Evolutionary conservation across 2,888 invertebrate genomes (phyloP).

Genomic region (Octodonta nipae): DNA sequence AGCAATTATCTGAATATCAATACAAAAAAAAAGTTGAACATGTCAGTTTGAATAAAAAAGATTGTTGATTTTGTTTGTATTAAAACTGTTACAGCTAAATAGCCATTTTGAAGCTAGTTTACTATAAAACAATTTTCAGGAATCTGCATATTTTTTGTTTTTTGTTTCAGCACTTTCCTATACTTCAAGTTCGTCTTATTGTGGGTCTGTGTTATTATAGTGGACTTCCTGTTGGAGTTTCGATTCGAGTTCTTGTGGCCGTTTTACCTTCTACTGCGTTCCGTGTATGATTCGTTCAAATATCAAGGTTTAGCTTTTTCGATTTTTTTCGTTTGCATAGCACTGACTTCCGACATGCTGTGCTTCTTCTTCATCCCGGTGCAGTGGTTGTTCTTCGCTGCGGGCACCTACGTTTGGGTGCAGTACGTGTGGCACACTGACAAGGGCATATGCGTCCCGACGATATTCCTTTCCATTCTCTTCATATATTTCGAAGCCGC

Average conservation of each 20-base stretch:
- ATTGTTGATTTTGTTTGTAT: too few species aligned
- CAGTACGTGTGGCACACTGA: constrained; percentile 98
- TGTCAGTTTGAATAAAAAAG: too few species aligned
- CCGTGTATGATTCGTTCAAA: constrained; percentile 93
- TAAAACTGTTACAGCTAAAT: too few species aligned
- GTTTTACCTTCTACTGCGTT: constrained; percentile 89
- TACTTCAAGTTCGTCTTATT: constrained; percentile 90
- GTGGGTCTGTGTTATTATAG: constrained; percentile 88
- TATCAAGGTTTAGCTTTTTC: constrained; percentile 97
- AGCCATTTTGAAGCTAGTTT: too few species aligned
- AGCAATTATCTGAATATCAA: too few species aligned
- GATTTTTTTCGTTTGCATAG: constrained; percentile 94
- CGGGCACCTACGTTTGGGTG: constrained; percentile 97
- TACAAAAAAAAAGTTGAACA: too few species aligned
- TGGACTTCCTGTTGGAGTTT: constrained; percentile 94
- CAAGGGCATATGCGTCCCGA: constrained; percentile 80
- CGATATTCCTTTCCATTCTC: constrained; percentile 83
- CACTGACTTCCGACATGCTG: constrained; percentile 93
- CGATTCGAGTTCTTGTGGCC: constrained; percentile 99
- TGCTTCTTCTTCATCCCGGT: constrained; percentile 98
- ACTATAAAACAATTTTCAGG: too few species aligned
- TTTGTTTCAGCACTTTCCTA: constrained; percentile 71
- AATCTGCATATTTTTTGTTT: constrained; percentile 2
- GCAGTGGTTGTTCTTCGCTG: constrained; percentile 93
- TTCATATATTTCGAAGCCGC: constrained; percentile 91